These are phyloP conservation scores for Diadromus collaris DNA, from an alignment of 2,888 invertebrate genomes.

Conservation along the genomic window DNA sequence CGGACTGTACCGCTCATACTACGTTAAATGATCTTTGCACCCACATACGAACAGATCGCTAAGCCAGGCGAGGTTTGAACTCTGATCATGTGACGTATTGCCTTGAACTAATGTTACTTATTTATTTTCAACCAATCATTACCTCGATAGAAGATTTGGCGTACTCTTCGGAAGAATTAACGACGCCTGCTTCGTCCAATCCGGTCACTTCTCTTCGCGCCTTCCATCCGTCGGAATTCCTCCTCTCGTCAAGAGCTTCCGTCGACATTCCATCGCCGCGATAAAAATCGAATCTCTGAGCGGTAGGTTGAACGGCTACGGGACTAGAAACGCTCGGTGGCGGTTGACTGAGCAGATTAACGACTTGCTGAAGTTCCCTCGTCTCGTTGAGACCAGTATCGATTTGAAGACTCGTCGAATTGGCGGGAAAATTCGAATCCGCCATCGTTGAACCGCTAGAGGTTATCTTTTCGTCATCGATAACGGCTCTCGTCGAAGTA, in stretches of 20 bases:
- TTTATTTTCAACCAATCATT: not conserved
- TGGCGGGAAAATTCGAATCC: slow-evolving; percentile 30
- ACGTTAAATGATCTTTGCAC: no score
- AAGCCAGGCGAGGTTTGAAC: no score
- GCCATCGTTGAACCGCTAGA: slow-evolving; percentile 21
- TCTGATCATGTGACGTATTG: no score
- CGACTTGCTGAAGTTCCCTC: slow-evolving; percentile 73
- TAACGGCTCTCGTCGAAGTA: not conserved
- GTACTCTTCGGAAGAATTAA: slow-evolving; percentile 38
- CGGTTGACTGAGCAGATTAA: slow-evolving; percentile 73
- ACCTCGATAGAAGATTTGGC: slow-evolving; percentile 49
- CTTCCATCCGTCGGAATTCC: slow-evolving; percentile 22
- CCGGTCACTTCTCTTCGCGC: slow-evolving; percentile 13
- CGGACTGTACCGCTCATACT: no score
- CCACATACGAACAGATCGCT: no score
- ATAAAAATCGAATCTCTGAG: slow-evolving; percentile 69
- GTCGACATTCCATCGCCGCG: slow-evolving; percentile 36
- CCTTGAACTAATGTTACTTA: no score
- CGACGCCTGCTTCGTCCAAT: not conserved
- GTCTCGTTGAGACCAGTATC: slow-evolving; percentile 48
- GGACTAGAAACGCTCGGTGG: slow-evolving; percentile 75
- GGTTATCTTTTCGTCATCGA: not conserved
- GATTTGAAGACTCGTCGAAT: slow-evolving; percentile 18
- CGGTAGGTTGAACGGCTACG: slow-evolving; percentile 73
- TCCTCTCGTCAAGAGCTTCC: slow-evolving; percentile 7